Base-by-base conservation (phyloP, 2,113 vertebrate genomes). In the Vidua chalybeata region DNA sequence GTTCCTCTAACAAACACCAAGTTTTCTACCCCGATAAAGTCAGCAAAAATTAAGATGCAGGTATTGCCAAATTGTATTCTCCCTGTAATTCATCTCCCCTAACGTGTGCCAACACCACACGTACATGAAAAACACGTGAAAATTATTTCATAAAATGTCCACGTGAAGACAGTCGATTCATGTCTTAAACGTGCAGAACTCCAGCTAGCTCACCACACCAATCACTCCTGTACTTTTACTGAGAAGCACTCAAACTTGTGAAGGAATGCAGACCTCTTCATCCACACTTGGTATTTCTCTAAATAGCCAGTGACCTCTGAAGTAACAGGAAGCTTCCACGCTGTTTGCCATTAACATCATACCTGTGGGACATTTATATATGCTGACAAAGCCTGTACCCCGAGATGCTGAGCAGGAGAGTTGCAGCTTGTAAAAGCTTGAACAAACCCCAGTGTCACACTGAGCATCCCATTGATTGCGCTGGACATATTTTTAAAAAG, bases 31-130 rank as follows among this genome's bases (percentile, higher is more conserved):
- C 21, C 43, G 35, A 51, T 30, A 11, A 63, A 55, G 12, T 0
- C n/a, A 19, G n/a, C 7, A 78, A 86, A 69, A 62, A 58, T 8
- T 30, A 39, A 71, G 21, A 30, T 4, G 9, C 10, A 35, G 8
- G 20, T 37, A n/a, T 20, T 64, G 28, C 41, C 41, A 80, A 79
- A 30, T 3, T 22, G 3, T n/a, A 13, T n/a, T 75, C 51, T 67
- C 22, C 23, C 23, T 61, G 27, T 64, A 76, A 73, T 52, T 56
- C 6, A 24, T 22, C 24, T 41, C 20, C 7, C 26, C 10, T 35
- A 48, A 23, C 6, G 1, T 2, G 35, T 14, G 21, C 30, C 49
- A 17, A 69, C 9, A 79, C 31, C 7, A 51, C 6, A 37, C 0
- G 0, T 5, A 55, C 15, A n/a, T 27, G 11, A 52, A 79, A 86